Evolutionary conservation across 2,888 invertebrate genomes (phyloP), one percentile per base, ranked within the genome.

Genomic region (Amphipyra berbera): DNA sequence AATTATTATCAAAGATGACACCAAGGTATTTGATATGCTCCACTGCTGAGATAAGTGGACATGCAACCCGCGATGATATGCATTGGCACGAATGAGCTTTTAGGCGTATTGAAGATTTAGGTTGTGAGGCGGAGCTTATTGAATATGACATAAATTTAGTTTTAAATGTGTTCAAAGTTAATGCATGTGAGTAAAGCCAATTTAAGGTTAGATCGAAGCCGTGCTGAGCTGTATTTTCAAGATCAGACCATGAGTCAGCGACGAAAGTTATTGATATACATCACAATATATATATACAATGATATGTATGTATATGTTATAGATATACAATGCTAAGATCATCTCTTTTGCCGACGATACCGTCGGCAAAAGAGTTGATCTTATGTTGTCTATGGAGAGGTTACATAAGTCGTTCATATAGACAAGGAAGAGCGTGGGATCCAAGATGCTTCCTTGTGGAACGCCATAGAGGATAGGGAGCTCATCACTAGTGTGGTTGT

Each of bases 21-120:
- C 52, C 52, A 6, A 52, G 41, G 14, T 52, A 52, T 10, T 44
- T 53, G 15, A 21, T 53, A 1, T 53, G 9, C 0, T 53, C 42
- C 1, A 42, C 52, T 1, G 33, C 1, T 5, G 27, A 12, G 1
- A n/a, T n/a, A n/a, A n/a, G n/a, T n/a, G n/a, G n/a, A n/a, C n/a
- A n/a, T n/a, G n/a, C n/a, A n/a, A n/a, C n/a, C n/a, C n/a, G n/a
- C n/a, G n/a, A n/a, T n/a, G n/a, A n/a, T n/a, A n/a, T n/a, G n/a
- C n/a, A n/a, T 2, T 14, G 6, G 12, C 21, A 45, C 0, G 45
- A 45, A 27, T 45, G 45, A 1, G 45, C 45, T 27, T 5, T 45
- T 12, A 45, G 2, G 0, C 6, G 0, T 0, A 45, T 4, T 12
- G 27, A 12, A 6, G 21, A 6, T 6, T 9, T 21, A 1, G 44